Percentiles rank a stretch among this genome's conserved stretches.
Conservation (phyloP, 2,113 vertebrate species). For the Eupsittula cactorum region DNA sequence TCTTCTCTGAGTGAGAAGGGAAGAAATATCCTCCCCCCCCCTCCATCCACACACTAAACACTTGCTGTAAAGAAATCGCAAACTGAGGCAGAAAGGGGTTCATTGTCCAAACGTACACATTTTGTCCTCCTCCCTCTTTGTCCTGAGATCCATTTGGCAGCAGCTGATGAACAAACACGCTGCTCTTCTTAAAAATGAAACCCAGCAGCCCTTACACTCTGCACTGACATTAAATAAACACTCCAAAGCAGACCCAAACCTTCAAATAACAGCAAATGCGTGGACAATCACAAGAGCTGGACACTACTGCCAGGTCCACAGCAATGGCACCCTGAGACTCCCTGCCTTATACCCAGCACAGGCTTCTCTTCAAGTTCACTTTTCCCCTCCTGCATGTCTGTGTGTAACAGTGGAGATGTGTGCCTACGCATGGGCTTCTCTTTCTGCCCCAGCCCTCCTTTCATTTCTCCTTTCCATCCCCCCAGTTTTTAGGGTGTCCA, state of each 20-base stretch:
- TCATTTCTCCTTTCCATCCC: not conserved
- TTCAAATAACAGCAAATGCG: not conserved
- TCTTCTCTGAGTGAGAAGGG: not conserved
- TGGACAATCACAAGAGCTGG: not conserved
- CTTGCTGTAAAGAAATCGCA: not conserved
- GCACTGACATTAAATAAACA: not conserved
- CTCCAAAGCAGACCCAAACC: not conserved
- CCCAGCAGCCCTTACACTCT: not conserved
- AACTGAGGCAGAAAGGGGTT: not conserved
- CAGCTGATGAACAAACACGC: not conserved
- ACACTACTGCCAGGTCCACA: rapidly evolving
- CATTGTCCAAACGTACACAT: not conserved
- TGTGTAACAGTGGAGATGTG: rapidly evolving
- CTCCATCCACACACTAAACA: not conserved
- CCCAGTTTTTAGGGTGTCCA: not conserved
- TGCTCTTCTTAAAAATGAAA: not conserved
- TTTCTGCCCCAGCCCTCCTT: not conserved
- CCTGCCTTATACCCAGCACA: rapidly evolving
- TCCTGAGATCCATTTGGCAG: not conserved
- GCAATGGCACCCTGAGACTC: rapidly evolving
- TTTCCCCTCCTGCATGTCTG: not conserved
- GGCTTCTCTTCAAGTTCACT: not conserved
- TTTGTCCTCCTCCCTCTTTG: not conserved
- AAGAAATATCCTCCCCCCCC: not conserved
- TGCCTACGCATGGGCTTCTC: not conserved